Percentiles rank a stretch among this genome's conserved stretches.
Conservation (phyloP, 2,797 vertebrate genomes). For the Pangasius macronema region DNA sequence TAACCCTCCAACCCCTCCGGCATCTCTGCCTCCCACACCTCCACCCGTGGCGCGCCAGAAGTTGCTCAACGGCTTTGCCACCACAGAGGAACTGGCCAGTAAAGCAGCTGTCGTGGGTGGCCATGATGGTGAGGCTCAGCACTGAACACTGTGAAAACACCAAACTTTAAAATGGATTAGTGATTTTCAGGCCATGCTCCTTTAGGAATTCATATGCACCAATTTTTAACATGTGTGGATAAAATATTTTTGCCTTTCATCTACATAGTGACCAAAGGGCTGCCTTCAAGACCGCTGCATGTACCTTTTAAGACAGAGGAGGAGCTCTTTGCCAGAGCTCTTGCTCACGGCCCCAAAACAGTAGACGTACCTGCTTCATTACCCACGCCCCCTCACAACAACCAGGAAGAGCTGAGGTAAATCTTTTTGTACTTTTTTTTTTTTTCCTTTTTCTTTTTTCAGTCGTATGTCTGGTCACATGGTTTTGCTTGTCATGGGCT, state of each 20-base stretch:
- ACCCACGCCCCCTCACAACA: conserved; percentile 97
- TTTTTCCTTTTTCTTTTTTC: neutral
- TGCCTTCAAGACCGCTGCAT: conserved; percentile 89
- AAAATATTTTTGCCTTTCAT: neutral
- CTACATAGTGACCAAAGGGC: conserved; percentile 85
- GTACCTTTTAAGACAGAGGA: conserved; percentile 92
- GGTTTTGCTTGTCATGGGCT: neutral
- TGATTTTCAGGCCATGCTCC: neutral
- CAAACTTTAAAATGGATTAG: neutral
- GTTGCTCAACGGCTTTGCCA: conserved; percentile 96
- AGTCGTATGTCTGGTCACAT: neutral
- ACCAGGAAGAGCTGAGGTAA: conserved; percentile 96
- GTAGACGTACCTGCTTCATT: conserved; percentile 97
- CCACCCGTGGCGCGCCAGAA: conserved; percentile 96
- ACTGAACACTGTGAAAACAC: neutral
- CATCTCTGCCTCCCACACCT: conserved; percentile 95
- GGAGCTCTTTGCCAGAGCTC: conserved; percentile 89
- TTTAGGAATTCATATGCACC: too few relatives aligned
- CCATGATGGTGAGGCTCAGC: conserved; percentile 68
- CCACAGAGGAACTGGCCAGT: conserved; percentile 92
- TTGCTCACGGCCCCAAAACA: conserved; percentile 94
- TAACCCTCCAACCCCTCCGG: conserved; percentile 98
- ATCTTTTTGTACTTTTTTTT: neutral
- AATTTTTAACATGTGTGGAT: neutral
- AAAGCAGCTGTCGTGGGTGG: conserved; percentile 88